Percentiles rank a stretch among this genome's conserved stretches.
Evolutionary conservation across 1,140 invertebrate species (phyloP).

Genomic region (Hermetia illucens): DNA sequence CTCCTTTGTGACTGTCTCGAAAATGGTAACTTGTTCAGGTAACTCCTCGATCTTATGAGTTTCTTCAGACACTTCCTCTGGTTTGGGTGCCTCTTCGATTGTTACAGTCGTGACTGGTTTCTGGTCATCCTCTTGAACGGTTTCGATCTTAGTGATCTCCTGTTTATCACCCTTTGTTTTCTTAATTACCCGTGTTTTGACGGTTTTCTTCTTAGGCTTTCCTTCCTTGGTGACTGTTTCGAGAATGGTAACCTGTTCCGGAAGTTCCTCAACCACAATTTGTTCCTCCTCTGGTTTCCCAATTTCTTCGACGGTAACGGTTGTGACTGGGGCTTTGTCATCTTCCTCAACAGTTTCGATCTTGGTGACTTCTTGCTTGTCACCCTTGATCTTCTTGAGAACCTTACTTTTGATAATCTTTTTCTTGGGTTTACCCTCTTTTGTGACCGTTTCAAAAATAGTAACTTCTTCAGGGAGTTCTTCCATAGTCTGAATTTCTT

Average conservation of each 20-base stretch:
- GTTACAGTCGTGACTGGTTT: constrained; percentile 1
- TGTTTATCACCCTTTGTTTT: constrained; percentile 14
- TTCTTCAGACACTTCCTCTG: constrained; percentile 8
- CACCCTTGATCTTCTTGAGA: constrained; percentile 12
- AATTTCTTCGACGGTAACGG: constrained; percentile 7
- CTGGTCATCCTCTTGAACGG: constrained; percentile 6
- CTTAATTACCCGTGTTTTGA: constrained; percentile 15
- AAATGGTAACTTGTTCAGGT: constrained; percentile 12
- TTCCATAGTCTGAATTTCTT: constrained; percentile 9
- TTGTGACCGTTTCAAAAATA: constrained; percentile 12
- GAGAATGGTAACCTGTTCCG: neutral
- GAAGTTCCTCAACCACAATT: constrained; percentile 3
- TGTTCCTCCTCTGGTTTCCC: constrained; percentile 1
- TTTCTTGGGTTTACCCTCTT: constrained; percentile 11
- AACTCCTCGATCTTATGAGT: constrained; percentile 7
- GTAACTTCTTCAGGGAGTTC: constrained; percentile 18
- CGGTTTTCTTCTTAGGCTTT: constrained; percentile 14
- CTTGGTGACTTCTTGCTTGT: constrained; percentile 17
- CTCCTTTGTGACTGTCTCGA: constrained; percentile 11
- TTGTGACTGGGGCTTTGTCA: constrained; percentile 15
- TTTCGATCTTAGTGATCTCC: constrained; percentile 6
- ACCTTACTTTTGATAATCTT: constrained; percentile 13
- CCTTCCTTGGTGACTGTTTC: constrained; percentile 9
- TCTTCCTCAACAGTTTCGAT: constrained; percentile 18
- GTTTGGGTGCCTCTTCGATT: neutral